Evolutionary conservation across 2,113 vertebrate genomes (phyloP).

Genomic region (Carassius carassius): DNA sequence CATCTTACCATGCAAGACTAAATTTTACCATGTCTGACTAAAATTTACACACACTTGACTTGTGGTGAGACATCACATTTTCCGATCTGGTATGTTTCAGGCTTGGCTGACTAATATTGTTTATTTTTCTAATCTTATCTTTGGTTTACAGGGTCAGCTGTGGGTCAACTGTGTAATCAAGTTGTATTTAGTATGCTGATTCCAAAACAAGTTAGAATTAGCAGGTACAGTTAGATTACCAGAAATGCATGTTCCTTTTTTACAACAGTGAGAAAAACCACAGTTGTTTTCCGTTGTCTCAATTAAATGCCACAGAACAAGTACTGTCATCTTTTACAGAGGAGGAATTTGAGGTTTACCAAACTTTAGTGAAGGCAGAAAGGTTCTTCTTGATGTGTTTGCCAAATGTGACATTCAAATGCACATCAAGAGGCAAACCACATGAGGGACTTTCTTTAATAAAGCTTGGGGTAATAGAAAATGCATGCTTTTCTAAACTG

Average conservation of each 20-base stretch:
- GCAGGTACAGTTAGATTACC: background rate
- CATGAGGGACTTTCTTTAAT: slow-evolving; percentile 43
- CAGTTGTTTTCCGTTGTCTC: background rate
- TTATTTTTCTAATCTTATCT: slow-evolving; percentile 5
- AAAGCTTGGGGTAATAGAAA: slow-evolving; percentile 41
- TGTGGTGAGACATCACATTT: slow-evolving; percentile 12
- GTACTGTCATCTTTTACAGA: background rate
- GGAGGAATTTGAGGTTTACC: slow-evolving; percentile 25
- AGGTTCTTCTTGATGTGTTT: background rate
- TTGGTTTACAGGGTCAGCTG: background rate
- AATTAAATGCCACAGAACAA: slow-evolving; percentile 14
- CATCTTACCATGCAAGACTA: too few species aligned
- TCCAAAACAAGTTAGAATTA: background rate
- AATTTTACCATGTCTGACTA: background rate
- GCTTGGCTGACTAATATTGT: background rate
- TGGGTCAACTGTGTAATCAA: background rate
- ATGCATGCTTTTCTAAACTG: slow-evolving; percentile 42
- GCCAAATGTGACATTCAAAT: slow-evolving; percentile 17
- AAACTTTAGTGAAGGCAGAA: background rate
- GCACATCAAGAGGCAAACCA: slow-evolving; percentile 35
- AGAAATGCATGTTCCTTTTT: background rate
- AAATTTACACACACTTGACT: background rate
- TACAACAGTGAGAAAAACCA: background rate
- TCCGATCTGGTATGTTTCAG: slow-evolving; percentile 14
- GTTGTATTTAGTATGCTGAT: background rate